Evolutionary conservation across 2,888 invertebrate species (phyloP), one percentile per base, ranked within the genome.

Genomic region (Conus canariensis): DNA sequence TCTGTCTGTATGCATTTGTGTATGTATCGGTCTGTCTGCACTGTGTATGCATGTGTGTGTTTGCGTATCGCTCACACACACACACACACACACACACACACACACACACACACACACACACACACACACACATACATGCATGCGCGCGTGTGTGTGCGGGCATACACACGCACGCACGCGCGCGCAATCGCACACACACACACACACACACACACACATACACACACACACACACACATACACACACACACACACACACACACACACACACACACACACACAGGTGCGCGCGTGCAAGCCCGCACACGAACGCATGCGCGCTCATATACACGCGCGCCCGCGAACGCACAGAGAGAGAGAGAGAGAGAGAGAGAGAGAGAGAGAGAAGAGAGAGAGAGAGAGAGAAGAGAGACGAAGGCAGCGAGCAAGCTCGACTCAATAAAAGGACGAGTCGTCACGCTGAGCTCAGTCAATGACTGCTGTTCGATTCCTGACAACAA

Each of bases 151-250:
- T 30, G 30, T 30, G 30, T 30, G 30, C 30, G 2, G 30, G 2
- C 70, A 74, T 22, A 4, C n/a, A 74, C 70, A 74, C 70, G 4
- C 70, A 3, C 70, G 22, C n/a, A 5, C n/a, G 7, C 70, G 70
- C 10, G 7, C 70, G 70, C 70, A 19, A 30, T 30, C 70, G n/a
- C 22, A 74, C 22, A 74, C 70, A 12, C 70, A 74, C 70, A 74
- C 70, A 74, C 70, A 74, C 70, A 74, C 70, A 74, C 70, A 74
- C 70, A 74, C 70, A 74, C 22, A 74, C 70, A 74, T n/a, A 74
- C 22, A 22, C 70, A 74, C 25, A 74, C 70, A 74, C 70, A 74
- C 70, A 74, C n/a, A 74, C 70, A 70, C 70, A 19, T 3, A 74
- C 22, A 74, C 70, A 12, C 70, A 74, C 70, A 74, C 70, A 74